Base-by-base conservation (phyloP, 2,797 vertebrate species). In the Sylvia borin region DNA sequence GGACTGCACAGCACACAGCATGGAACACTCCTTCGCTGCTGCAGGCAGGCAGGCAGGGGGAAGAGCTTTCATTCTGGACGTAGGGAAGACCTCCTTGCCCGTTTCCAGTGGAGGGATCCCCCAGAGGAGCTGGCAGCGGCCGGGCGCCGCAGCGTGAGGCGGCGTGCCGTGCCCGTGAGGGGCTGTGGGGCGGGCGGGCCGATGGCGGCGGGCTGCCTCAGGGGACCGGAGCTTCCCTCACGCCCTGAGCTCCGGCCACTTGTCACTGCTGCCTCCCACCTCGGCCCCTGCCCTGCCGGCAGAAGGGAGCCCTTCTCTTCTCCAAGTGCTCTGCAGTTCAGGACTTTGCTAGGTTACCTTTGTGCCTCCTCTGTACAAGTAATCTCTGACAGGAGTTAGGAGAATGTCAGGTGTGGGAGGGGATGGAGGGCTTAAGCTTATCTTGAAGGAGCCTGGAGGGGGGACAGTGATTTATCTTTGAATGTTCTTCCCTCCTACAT, bases 21-120 rank as follows among this genome's bases (percentile, higher is more conserved):
- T 0, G 5, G 45, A 8, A 5, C 25, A 2, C 29, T 60, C 9
- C 32, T 42, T 11, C 43, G 34, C 34, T 38, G 2, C 5, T 48
- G 42, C 19, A 40, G 51, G 27, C 22, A 14, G 51, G 27, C 22
- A 14, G 5, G 2, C 9, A 8, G 5, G 8, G 13, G 26, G 7
- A 11, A 74, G 8, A 58, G 13, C 21, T 75, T 57, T 43, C 42
- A 32, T 27, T 1, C 0, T 45, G 24, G 11, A 2, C 51, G 36
- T 72, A 12, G 76, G 47, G 6, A 55, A 42, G 17, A 12, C 4
- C 4, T n/a, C 15, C 16, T 34, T 68, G n/a, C 42, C 24, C 25
- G 10, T 58, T 73, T 53, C 15, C 60, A 70, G 0, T 6, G 25
- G 31, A 50, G 29, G 3, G 9, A 11, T 10, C 25, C 18, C n/a